Base-by-base conservation (phyloP, 2,113 vertebrate genomes). In the Oreochromis spilurus region DNA sequence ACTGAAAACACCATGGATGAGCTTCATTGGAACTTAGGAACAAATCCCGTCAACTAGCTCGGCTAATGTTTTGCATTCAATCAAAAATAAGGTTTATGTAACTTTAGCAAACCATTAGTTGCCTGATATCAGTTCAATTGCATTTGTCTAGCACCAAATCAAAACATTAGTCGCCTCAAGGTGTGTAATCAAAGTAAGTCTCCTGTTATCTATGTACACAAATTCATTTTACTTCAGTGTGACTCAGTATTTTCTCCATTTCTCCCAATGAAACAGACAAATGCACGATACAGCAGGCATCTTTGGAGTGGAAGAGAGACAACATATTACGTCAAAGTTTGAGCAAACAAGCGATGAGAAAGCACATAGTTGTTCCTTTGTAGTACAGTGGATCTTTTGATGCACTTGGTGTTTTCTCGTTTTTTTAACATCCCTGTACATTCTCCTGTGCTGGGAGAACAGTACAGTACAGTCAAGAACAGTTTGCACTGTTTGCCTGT, bases 271-370 rank as follows among this genome's bases (percentile, higher is more conserved):
- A 48, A 50, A 75, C 43, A 77, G 16, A 50, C 70, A 29, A 45
- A 48, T 17, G 24, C 14, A 48, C 1, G 5, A 17, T 16, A 75
- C 43, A 75, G 43, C 70, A 75, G 24, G 16, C 43, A 50, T 17
- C 70, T 77, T 77, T 77, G 43, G 43, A 77, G 70, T 77, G 43
- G 24, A 31, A 77, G 70, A 77, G 43, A 77, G 10, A 77, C 43
- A 77, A 77, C 40, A 48, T 29, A 48, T 77, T 50, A 77, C 3
- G 4, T 50, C 16, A 50, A 29, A 19, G 70, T 50, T 77, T 77
- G 70, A 29, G 43, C 70, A 75, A 48, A 50, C 14, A 75, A 50
- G 40, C 5, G 2, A 72, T 72, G 40, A 45, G 40, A 72, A 72
- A 72, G 67, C 40, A 26, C 67, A 45, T 45, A 65, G 60, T 65